phyloP scores from a whole-genome alignment of 2,888 invertebrate species.

The Caenorhabditis uteleia region DNA sequence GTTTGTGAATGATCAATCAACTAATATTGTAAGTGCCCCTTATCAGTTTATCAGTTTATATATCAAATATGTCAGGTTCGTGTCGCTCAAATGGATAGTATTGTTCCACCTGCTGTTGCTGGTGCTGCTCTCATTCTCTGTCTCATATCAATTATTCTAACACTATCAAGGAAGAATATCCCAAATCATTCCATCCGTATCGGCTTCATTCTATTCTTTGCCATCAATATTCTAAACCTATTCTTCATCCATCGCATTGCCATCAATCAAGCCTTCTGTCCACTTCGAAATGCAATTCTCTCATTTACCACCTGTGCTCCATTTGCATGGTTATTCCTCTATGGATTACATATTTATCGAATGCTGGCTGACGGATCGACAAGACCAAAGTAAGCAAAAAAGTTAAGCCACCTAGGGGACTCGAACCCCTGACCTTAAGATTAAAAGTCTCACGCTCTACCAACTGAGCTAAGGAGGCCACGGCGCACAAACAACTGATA shows the following conservation, averaged over 20 bases:
- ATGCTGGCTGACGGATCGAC: conserved; percentile 56
- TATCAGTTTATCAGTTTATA: background rate
- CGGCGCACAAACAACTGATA: background rate
- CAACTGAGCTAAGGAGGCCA: background rate
- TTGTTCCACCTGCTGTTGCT: conserved; percentile 53
- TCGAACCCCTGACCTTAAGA: conserved; percentile 47
- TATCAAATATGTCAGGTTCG: conserved; percentile 36
- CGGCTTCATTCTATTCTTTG: conserved; percentile 59
- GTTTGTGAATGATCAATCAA: conserved; percentile 43
- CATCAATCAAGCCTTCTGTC: conserved; percentile 60
- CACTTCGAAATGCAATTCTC: conserved; percentile 60
- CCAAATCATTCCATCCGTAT: conserved; percentile 42
- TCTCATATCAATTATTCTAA: conserved; percentile 46
- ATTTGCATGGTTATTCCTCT: conserved; percentile 66
- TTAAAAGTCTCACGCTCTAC: conserved; percentile 60
- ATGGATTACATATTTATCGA: conserved; percentile 55
- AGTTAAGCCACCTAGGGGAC: conserved; percentile 11
- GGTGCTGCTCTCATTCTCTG: conserved; percentile 56
- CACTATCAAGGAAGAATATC: conserved; percentile 40
- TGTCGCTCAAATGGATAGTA: conserved; percentile 39
- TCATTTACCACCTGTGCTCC: conserved; percentile 55
- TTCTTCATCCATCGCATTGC: conserved; percentile 55
- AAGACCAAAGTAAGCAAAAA: conserved; percentile 48
- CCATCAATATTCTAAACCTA: conserved; percentile 53
- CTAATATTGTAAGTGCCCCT: conserved; percentile 22